A percentile compares a stretch with the other conserved stretches of the same genome.
Conservation (phyloP, 2,113 vertebrate genomes). For the Paramormyrops kingsleyae region DNA sequence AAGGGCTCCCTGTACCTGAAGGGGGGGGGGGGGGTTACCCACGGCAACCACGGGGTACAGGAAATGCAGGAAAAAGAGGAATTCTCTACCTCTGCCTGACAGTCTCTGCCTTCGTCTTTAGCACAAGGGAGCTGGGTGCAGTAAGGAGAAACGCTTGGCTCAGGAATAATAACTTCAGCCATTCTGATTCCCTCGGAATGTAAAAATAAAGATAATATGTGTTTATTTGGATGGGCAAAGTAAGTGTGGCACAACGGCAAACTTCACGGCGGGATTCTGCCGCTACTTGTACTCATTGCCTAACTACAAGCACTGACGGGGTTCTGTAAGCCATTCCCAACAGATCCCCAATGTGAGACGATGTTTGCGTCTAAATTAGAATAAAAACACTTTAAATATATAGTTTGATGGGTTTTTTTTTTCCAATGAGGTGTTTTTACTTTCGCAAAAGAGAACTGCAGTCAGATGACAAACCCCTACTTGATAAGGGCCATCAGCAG, state of each 20-base stretch:
- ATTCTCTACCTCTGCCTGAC: not conserved
- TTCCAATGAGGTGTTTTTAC: not conserved
- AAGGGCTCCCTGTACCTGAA: not conserved
- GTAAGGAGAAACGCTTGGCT: not conserved
- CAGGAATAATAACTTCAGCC: not conserved
- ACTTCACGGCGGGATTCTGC: not conserved
- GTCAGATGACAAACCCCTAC: not conserved
- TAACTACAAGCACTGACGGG: not conserved
- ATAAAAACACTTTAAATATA: not conserved
- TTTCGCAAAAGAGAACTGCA: not conserved
- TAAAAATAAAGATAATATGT: not conserved
- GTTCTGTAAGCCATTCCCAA: not conserved
- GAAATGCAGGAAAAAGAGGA: not conserved
- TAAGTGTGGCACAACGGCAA: not conserved
- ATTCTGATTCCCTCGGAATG: not conserved
- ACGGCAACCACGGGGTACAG: not conserved
- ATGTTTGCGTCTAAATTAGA: not conserved
- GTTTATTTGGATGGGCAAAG: not conserved
- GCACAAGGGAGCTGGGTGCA: not conserved
- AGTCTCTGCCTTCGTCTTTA: not conserved
- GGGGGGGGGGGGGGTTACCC: not conserved
- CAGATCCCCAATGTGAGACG: not conserved
- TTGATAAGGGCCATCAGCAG: not conserved
- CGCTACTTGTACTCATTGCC: not conserved
- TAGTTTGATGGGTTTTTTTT: not conserved